Conservation (phyloP, 2,888 invertebrate genomes). For the Chrysolina americana region DNA sequence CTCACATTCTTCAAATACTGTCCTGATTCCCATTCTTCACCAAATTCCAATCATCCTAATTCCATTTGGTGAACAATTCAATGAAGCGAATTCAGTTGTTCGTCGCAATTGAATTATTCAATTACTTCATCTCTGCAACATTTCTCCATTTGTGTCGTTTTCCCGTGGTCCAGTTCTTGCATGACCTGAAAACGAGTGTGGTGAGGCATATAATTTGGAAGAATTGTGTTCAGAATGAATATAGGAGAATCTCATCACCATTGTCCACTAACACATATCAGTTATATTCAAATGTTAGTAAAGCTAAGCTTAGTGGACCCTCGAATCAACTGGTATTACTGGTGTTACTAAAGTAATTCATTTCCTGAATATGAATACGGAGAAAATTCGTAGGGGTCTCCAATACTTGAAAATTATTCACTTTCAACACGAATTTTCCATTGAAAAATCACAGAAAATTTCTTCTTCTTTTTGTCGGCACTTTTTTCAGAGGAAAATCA, state of each 20-base stretch:
- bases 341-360: too few species aligned
- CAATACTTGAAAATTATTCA: too few species aligned
- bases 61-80: conserved; percentile 3
- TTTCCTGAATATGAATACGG: too few species aligned
- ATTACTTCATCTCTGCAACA: conserved; percentile 6
- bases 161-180: conserved; percentile 3
- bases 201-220: neutral
- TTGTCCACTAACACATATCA: too few species aligned
- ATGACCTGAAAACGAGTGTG: neutral
- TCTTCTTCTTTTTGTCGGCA: too few species aligned
- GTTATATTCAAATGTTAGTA: too few species aligned
- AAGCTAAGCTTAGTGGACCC: too few species aligned
- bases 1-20: neutral
- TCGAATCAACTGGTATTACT: too few species aligned
- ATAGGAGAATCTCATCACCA: neutral
- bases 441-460: too few species aligned
- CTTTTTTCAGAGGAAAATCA: too few species aligned
- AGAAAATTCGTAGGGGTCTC: too few species aligned
- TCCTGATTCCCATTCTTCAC: neutral
- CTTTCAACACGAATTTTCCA: too few species aligned
- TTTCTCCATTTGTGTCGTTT: neutral
- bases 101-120: neutral
- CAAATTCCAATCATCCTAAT: conserved; percentile 3
- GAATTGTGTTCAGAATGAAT: neutral
- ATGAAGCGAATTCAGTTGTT: neutral